These are phyloP conservation scores for Muntiacus muntjak DNA, from an alignment of 2,113 vertebrate genomes.

Conservation along the genomic window DNA sequence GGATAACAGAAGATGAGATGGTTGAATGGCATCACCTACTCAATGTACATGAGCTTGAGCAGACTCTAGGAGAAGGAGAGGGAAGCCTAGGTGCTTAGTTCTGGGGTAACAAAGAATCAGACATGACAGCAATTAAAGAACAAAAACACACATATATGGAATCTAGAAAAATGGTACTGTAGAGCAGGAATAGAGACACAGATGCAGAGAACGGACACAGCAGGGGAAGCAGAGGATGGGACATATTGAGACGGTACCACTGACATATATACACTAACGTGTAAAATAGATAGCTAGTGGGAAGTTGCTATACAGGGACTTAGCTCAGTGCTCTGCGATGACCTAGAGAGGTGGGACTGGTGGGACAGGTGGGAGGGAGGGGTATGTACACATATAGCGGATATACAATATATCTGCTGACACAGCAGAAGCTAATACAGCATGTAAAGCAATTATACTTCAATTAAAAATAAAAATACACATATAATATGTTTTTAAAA, in stretches of 20 bases:
- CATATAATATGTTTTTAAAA: background rate
- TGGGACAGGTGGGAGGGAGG: background rate
- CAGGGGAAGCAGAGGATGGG: background rate
- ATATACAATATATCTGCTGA: background rate
- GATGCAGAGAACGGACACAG: background rate
- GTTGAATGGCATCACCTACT: background rate
- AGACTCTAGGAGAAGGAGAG: background rate
- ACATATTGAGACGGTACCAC: background rate
- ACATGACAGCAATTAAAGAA: background rate
- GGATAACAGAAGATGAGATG: rapidly evolving
- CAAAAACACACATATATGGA: background rate
- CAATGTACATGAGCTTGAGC: background rate
- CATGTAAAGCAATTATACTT: background rate
- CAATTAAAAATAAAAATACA: background rate
- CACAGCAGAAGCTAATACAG: background rate
- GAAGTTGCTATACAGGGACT: background rate
- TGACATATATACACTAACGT: background rate
- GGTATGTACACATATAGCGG: background rate
- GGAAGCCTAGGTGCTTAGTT: background rate
- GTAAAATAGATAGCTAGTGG: background rate
- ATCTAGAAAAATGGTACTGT: background rate
- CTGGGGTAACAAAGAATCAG: background rate
- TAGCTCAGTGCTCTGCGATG: background rate
- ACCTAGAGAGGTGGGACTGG: background rate
- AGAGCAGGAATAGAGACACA: background rate